Conservation (phyloP, 2,113 vertebrate genomes). For the Daubentonia madagascariensis region DNA sequence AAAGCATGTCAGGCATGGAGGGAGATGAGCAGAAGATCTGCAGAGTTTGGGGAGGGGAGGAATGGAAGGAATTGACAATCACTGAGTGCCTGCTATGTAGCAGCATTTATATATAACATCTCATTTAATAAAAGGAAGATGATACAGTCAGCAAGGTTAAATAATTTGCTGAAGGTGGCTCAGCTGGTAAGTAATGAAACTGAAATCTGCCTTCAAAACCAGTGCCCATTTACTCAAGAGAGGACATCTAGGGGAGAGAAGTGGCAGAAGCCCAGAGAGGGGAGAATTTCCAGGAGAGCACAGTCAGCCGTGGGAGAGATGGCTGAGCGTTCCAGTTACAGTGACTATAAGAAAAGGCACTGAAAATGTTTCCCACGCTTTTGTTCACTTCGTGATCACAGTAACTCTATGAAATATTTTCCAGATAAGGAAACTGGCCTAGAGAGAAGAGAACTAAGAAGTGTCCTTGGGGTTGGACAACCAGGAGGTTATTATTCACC, state of each 20-base stretch:
- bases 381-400: not conserved
- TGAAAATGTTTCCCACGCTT: not conserved
- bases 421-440: not conserved
- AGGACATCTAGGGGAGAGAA: not conserved
- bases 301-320: not conserved
- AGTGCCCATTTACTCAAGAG: not conserved
- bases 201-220: not conserved
- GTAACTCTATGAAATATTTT: not conserved
- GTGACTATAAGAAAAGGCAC: not conserved
- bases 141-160: not conserved
- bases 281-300: not conserved
- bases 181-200: not conserved
- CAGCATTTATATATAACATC: not conserved
- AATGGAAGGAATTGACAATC: not conserved
- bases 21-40: not conserved
- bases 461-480: not conserved
- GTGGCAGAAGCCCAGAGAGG: not conserved
- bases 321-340: not conserved
- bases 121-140: not conserved
- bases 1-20: not conserved
- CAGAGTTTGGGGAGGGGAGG: not conserved
- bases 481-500: not conserved
- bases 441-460: not conserved
- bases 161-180: not conserved
- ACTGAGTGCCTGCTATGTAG: not conserved